Evolutionary conservation across 2,113 vertebrate genomes (phyloP).

Genomic region (Chloropsis hardwickii): DNA sequence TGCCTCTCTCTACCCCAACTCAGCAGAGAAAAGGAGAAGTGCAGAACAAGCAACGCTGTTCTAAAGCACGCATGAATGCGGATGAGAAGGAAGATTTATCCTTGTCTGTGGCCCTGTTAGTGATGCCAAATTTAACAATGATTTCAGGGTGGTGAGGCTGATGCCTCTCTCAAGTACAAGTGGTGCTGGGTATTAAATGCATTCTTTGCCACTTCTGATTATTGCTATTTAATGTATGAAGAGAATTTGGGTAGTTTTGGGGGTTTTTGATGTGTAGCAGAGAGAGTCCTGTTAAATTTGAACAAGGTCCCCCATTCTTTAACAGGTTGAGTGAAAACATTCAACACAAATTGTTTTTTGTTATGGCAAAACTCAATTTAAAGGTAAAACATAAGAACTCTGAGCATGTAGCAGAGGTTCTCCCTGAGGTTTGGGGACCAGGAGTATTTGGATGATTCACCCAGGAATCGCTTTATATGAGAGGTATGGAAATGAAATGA

Average conservation of each 20-base stretch:
- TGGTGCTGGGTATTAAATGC: not conserved
- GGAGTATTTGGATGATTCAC: not conserved
- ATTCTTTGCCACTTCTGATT: not conserved
- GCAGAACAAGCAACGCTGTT: not conserved
- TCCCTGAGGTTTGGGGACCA: not conserved
- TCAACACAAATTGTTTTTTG: not conserved
- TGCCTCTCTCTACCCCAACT: not conserved
- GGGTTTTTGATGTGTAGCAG: rapidly evolving
- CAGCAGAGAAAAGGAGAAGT: not conserved
- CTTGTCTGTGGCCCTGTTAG: not conserved
- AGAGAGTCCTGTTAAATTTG: not conserved
- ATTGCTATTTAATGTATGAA: not conserved
- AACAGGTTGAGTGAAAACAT: not conserved
- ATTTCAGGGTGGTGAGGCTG: not conserved
- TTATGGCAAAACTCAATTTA: not conserved
- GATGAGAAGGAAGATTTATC: conserved; percentile 1
- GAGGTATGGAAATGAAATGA: not conserved
- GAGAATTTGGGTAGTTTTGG: not conserved
- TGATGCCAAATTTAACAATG: not conserved
- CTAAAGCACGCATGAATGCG: rapidly evolving
- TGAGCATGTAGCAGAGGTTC: not conserved
- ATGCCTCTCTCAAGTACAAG: not conserved
- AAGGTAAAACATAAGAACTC: not conserved
- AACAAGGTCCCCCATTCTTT: not conserved
- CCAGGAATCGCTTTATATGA: not conserved